phyloP scores from a whole-genome alignment of 2,113 vertebrate genomes.

The Marmota monax region DNA sequence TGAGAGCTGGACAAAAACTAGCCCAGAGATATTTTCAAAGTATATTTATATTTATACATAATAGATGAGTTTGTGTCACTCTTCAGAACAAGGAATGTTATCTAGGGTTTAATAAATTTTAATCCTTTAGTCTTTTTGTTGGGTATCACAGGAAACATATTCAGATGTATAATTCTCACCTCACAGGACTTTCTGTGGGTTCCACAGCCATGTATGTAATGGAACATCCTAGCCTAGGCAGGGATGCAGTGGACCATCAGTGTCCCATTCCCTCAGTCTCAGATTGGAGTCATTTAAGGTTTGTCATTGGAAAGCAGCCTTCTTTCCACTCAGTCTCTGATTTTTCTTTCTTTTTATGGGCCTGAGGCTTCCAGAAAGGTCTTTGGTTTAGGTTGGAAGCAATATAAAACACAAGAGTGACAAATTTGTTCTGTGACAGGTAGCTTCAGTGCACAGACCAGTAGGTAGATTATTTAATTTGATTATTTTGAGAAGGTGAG shows the following conservation, averaged over 20 bases:
- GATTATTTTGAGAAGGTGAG: not conserved
- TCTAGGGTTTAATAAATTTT: not conserved
- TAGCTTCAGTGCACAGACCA: not conserved
- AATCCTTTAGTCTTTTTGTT: not conserved
- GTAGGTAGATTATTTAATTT: not conserved
- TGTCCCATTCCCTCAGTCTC: not conserved
- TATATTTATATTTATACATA: not conserved
- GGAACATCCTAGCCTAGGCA: not conserved
- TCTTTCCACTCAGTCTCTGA: not conserved
- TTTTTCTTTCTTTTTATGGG: not conserved
- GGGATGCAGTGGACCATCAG: not conserved
- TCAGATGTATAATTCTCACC: not conserved
- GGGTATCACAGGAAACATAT: not conserved
- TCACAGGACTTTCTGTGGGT: not conserved
- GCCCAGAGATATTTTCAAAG: not conserved
- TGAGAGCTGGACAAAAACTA: not conserved
- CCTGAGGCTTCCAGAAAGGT: not conserved
- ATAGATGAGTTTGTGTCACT: not conserved
- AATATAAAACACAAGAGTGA: not conserved
- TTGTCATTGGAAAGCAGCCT: not conserved
- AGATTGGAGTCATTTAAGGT: not conserved
- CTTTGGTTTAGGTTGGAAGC: not conserved
- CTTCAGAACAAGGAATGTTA: not conserved
- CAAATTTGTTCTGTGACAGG: not conserved
- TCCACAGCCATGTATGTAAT: rapidly evolving